A percentile compares a stretch with the other conserved stretches of the same genome.
phyloP scores from a whole-genome alignment of 2,113 vertebrate species.

The Coturnix japonica region DNA sequence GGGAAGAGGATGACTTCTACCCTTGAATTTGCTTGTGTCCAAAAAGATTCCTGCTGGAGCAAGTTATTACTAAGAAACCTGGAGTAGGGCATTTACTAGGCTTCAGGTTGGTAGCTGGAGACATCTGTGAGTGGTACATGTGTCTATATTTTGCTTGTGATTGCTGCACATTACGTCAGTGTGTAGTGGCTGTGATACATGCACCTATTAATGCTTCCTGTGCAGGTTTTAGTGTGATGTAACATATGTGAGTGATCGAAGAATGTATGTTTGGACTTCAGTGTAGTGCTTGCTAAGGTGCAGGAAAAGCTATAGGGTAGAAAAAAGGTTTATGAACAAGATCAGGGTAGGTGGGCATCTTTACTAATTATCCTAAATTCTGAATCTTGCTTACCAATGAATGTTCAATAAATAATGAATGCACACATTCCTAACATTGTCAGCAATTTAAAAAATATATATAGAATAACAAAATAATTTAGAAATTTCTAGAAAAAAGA shows the following conservation, averaged over 20 bases:
- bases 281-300: background rate
- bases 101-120: background rate
- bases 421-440: background rate
- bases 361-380: background rate
- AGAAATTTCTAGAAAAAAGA: background rate
- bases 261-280: background rate
- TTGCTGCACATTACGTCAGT: background rate
- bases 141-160: slow-evolving; percentile 4
- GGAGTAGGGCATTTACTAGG: background rate
- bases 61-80: background rate
- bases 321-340: background rate
- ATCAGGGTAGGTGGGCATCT: background rate
- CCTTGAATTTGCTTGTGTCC: background rate
- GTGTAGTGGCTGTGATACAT: background rate
- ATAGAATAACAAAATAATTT: background rate
- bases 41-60: background rate
- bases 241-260: background rate
- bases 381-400: background rate
- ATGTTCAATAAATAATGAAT: background rate
- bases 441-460: background rate
- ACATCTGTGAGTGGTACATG: background rate
- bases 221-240: background rate
- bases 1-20: background rate
- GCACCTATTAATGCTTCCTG: background rate
- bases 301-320: background rate